Base-by-base conservation (phyloP, 1,140 invertebrate genomes). In the Rhyzopertha dominica region DNA sequence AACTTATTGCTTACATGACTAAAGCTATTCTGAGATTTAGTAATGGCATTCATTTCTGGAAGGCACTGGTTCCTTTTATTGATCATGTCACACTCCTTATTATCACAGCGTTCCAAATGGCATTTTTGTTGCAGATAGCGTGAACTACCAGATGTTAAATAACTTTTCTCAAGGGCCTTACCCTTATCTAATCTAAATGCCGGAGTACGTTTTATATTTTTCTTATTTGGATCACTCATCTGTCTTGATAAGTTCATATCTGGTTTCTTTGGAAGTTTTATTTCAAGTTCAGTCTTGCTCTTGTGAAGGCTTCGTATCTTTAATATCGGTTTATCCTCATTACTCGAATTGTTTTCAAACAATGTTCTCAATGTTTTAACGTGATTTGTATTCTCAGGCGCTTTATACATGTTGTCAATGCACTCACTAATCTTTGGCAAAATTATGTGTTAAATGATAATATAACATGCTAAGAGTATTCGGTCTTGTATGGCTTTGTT, bases 141-240 rank as follows among this genome's bases (percentile, higher is more conserved):
- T n/a, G n/a, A n/a, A n/a, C n/a, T n/a, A n/a, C n/a, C n/a, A n/a
- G n/a, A n/a, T n/a, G n/a, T n/a, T n/a, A n/a, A n/a, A n/a, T n/a
- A n/a, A n/a, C n/a, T n/a, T n/a, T n/a, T n/a, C n/a, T n/a, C n/a
- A n/a, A n/a, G n/a, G n/a, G n/a, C n/a, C n/a, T n/a, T n/a, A 23
- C 55, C 74, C 34, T 71, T 65, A 42, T 79, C 77, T 47, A 76
- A 72, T 4, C 78, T 63, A 56, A 80, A 79, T 0, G 78, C 77
- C 25, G 77, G 77, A 18, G 74, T 77, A 43, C 77, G 62, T 43
- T 79, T 77, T n/a, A 80, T 69, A 51, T 69, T 71, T 14, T 59
- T 46, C 49, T 75, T 76, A 35, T 71, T 71, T 2, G 77, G 77
- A 60, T 79, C 77, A 53, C 75, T 79, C 1, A 63, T 61, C 48